phyloP scores from a whole-genome alignment of 2,113 vertebrate species.

The Casuarius casuarius region DNA sequence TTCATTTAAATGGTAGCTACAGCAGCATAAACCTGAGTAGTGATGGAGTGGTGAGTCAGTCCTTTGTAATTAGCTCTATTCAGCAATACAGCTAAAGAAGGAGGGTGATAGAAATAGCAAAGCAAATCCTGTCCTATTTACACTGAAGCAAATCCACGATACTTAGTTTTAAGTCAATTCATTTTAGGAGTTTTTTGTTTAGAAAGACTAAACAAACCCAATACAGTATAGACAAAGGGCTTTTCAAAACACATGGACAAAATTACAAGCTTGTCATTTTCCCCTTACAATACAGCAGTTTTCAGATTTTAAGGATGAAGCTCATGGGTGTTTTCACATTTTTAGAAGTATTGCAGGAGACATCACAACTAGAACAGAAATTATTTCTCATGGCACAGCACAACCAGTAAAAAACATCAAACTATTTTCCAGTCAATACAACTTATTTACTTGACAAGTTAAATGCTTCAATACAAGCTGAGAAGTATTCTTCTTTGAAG shows the following conservation, averaged over 20 bases:
- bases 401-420: not conserved
- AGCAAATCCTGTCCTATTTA: not conserved
- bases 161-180: not conserved
- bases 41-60: slow-evolving; percentile 23
- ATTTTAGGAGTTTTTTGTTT: not conserved
- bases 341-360: not conserved
- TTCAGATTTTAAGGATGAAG: slow-evolving; percentile 13
- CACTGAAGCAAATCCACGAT: not conserved
- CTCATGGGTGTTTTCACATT: not conserved
- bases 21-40: not conserved
- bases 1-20: not conserved
- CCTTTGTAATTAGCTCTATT: slow-evolving; percentile 25
- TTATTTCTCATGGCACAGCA: slow-evolving; percentile 34
- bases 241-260: not conserved
- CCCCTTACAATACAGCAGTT: not conserved
- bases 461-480: slow-evolving; percentile 37
- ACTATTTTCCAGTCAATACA: slow-evolving; percentile 34
- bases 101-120: not conserved
- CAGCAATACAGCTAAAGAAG: not conserved
- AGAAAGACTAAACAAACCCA: not conserved
- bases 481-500: slow-evolving; percentile 21
- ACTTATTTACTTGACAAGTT: slow-evolving; percentile 48
- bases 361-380: not conserved
- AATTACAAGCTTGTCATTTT: not conserved
- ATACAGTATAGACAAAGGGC: not conserved